A percentile compares a stretch with the other conserved stretches of the same genome.
Evolutionary conservation across 2,888 invertebrate genomes (phyloP).

Genomic region (Aradus depressus): DNA sequence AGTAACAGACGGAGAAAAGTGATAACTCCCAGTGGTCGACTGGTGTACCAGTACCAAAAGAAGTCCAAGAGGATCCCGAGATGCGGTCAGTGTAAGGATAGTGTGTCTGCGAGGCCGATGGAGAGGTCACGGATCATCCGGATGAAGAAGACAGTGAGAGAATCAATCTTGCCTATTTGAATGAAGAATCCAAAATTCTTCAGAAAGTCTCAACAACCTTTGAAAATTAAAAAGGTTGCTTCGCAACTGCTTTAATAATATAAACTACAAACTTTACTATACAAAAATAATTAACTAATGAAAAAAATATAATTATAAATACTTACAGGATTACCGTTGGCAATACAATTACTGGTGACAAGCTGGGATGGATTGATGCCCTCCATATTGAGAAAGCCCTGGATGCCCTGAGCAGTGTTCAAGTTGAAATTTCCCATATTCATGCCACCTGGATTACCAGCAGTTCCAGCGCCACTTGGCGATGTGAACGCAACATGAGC

Average conservation of each 20-base stretch:
- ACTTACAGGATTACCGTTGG: constrained; percentile 10
- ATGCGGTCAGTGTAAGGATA: constrained; percentile 95
- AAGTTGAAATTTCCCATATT: not conserved
- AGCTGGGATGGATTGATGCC: constrained; percentile 2
- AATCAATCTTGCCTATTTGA: not conserved
- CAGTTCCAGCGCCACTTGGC: no score
- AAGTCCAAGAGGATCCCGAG: constrained; percentile 92
- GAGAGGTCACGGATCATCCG: constrained; percentile 84
- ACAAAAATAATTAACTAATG: no score
- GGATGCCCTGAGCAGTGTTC: constrained; percentile 1
- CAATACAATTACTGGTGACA: constrained; percentile 4
- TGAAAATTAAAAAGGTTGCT: not conserved
- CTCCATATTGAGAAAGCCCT: constrained; percentile 3
- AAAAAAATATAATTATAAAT: no score
- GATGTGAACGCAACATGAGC: no score
- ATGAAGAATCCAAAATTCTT: not conserved
- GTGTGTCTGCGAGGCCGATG: constrained; percentile 86
- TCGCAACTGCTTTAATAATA: not conserved
- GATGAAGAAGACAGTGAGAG: constrained; percentile 87
- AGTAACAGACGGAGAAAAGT: constrained; percentile 92
- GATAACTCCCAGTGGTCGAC: constrained; percentile 92
- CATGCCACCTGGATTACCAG: no score
- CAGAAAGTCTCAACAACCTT: not conserved
- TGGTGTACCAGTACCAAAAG: constrained; percentile 95
- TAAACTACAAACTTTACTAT: not conserved